Conservation (phyloP, 2,888 invertebrate genomes). For the Tholera decimalis region DNA sequence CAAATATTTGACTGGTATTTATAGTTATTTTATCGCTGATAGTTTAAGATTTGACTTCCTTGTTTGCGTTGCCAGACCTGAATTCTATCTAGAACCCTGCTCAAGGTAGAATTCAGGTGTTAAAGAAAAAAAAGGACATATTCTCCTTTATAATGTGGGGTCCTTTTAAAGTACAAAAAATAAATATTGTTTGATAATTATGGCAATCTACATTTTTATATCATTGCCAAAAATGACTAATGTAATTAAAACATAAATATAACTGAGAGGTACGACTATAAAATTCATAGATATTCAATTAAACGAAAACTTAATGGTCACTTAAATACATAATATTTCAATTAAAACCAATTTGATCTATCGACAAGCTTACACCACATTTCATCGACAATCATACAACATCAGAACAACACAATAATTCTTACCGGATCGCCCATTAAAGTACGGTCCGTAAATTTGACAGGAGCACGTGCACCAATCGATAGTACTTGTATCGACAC, state of each 20-base stretch:
- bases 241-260: slow-evolving; percentile 23
- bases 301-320: slow-evolving; percentile 28
- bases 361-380: slow-evolving; percentile 55
- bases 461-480: slow-evolving; percentile 75
- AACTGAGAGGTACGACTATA: slow-evolving; percentile 27
- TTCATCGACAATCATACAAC: slow-evolving; percentile 69
- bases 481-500: slow-evolving; percentile 64
- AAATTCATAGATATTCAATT: slow-evolving; percentile 15
- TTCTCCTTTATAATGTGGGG: too few relatives aligned
- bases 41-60: not conserved
- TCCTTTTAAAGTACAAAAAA: not conserved
- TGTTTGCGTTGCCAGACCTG: not conserved
- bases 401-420: slow-evolving; percentile 71
- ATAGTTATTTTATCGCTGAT: not conserved
- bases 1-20: not conserved
- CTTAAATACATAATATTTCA: slow-evolving; percentile 54
- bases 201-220: not conserved
- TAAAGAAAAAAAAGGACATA: too few relatives aligned
- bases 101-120: too few relatives aligned
- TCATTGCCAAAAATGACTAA: slow-evolving; percentile 13
- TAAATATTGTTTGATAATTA: not conserved
- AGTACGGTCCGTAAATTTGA: slow-evolving; percentile 75
- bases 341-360: slow-evolving; percentile 59
- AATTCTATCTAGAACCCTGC: too few relatives aligned
- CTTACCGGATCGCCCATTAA: slow-evolving; percentile 73